phyloP scores from a whole-genome alignment of 2,888 invertebrate genomes.

The Rotaria macrura region DNA sequence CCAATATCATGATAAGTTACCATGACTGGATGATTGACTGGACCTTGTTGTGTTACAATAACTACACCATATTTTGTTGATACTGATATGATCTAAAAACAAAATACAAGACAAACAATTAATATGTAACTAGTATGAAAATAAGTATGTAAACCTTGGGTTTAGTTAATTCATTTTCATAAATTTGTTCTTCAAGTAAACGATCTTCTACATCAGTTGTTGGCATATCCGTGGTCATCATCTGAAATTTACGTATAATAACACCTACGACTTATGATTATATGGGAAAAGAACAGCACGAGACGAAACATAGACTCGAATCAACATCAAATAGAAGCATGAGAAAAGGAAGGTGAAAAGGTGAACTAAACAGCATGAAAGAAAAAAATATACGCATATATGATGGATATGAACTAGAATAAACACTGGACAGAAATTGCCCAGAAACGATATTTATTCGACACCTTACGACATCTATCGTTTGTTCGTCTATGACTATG shows the following conservation, averaged over 20 bases:
- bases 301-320: neutral
- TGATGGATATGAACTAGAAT: neutral
- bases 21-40: constrained; percentile 78
- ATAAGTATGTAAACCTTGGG: neutral
- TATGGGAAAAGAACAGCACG: neutral
- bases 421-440: neutral
- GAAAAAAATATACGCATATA: neutral
- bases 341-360: neutral
- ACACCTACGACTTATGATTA: neutral
- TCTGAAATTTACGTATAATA: neutral
- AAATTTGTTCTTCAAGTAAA: neutral
- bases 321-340: neutral
- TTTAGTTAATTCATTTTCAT: neutral
- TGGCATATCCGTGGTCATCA: neutral
- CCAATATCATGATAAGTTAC: constrained; percentile 96
- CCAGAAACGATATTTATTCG: neutral
- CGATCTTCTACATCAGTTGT: neutral
- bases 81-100: neutral
- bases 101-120: neutral
- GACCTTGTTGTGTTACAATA: constrained; percentile 82
- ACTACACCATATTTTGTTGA: constrained; percentile 58
- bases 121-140: neutral
- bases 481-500: too few species aligned
- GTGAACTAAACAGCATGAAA: neutral
- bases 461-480: neutral